Conservation (phyloP, 2,888 invertebrate species). For the Eretmocerus hayati region DNA sequence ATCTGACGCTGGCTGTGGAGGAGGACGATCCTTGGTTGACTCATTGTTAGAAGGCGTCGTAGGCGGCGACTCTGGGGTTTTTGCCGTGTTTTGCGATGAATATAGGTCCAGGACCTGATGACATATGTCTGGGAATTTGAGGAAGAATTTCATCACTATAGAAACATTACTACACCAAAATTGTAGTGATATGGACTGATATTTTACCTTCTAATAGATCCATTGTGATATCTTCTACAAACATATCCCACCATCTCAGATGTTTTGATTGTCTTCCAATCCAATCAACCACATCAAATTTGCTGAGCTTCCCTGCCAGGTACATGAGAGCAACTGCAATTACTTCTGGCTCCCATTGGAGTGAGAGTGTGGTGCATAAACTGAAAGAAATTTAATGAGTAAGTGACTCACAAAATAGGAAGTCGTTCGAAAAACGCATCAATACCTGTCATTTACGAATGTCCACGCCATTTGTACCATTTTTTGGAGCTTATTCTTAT, state of each 20-base stretch:
- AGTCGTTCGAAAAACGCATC: conserved; percentile 7
- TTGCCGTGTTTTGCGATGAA: conserved; percentile 57
- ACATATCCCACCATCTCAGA: conserved; percentile 96
- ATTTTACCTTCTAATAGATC: conserved; percentile 88
- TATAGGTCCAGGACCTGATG: conserved; percentile 92
- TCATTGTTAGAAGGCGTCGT: conserved; percentile 48
- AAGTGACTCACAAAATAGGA: conserved; percentile 8
- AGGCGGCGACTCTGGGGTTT: conserved; percentile 64
- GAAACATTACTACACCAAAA: too few relatives aligned
- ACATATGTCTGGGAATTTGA: conserved; percentile 89
- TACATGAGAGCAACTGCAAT: conserved; percentile 96
- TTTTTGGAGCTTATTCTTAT: conserved; percentile 87
- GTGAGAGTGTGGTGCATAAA: conserved; percentile 88
- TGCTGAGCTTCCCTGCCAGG: conserved; percentile 89
- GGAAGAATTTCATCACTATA: too few relatives aligned
- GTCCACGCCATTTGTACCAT: conserved; percentile 99
- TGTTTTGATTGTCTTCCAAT: conserved; percentile 69
- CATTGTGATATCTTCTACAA: conserved; percentile 90
- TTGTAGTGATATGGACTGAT: too few relatives aligned
- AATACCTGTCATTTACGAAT: conserved; percentile 91
- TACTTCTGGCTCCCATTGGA: conserved; percentile 99
- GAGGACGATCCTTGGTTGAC: conserved; percentile 33
- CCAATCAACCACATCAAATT: conserved; percentile 94
- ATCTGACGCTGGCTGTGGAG: conserved; percentile 32
- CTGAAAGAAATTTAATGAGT: conserved; percentile 45